phyloP scores from a whole-genome alignment of 2,113 vertebrate species.

The Gymnobelideus leadbeateri region DNA sequence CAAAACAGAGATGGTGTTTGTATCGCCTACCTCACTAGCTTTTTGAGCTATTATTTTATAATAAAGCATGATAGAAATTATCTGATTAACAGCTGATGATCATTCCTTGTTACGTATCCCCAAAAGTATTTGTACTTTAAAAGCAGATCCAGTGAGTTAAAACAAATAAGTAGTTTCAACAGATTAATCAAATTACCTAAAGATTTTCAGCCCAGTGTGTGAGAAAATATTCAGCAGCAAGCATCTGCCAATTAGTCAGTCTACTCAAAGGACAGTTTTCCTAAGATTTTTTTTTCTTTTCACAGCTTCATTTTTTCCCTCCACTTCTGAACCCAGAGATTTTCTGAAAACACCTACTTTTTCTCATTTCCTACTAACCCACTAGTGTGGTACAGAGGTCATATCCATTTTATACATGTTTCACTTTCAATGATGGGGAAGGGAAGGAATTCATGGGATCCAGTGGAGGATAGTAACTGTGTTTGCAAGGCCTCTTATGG shows the following conservation, averaged over 20 bases:
- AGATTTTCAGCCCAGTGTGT: neutral
- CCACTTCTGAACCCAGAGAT: neutral
- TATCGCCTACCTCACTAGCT: neutral
- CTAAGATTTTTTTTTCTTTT: neutral
- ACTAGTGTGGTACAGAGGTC: neutral
- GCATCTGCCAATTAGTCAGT: neutral
- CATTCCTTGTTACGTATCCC: neutral
- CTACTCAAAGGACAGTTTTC: neutral
- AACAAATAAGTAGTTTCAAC: neutral
- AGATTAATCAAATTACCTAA: neutral
- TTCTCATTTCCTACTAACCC: neutral
- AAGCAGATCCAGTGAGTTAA: neutral
- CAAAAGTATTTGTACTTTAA: neutral
- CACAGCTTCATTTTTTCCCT: neutral
- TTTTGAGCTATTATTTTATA: too few species aligned
- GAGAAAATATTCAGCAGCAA: neutral
- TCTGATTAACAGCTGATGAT: neutral
- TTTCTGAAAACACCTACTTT: neutral
- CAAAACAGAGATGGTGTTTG: neutral
- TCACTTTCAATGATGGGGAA: neutral
- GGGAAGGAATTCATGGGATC: neutral
- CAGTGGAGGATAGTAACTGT: neutral
- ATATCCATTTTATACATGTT: neutral
- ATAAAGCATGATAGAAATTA: neutral
- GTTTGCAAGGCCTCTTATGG: neutral